Evolutionary conservation across 2,113 vertebrate species (phyloP), one percentile per base, ranked within the genome.

Genomic region (Bujurquina vittata): DNA sequence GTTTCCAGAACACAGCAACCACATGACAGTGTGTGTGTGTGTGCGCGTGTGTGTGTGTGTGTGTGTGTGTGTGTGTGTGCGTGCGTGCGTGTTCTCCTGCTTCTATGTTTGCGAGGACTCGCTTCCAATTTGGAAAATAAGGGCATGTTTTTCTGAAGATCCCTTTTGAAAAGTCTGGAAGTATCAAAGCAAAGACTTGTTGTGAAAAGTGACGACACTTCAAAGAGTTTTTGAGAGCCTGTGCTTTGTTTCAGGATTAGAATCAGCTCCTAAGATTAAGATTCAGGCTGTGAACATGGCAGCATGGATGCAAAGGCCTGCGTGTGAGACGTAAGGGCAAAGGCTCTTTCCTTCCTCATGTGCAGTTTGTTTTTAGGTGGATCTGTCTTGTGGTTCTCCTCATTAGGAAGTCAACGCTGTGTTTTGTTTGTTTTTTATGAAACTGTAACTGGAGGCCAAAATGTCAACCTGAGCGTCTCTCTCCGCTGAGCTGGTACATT

Each of bases 401-500:
- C 81, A 77, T 80, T 54, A 81, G 84, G 56, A 84, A 73, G 18
- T 54, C 31, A 14, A 14, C 40, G 31, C 20, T 22, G 26, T 17
- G 59, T 65, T 33, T 10, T 40, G 26, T 54, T 20, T 31, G 1
- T 18, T 14, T n/a, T 35, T 61, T 69, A 72, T 3, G 33, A 83
- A 37, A 46, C 5, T 29, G 12, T 60, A 33, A 77, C 37, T 57
- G 0, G 29, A 83, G 37, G 56, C 60, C 31, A 0, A 84, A 69
- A 37, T 55, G 5, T 52, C 11, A 74, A 29, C 69, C 20, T 40
- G 33, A 76, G 81, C 26, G 72, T 93, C 91, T 91, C 89, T 94
- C 89, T 92, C 86, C 85, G 79, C 84, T 91, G 93, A 94, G 87
- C 87, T 82, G 88, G 90, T 92, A 40, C 90, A 92, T 94, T 94